Percentiles rank a stretch among this genome's conserved stretches.
phyloP scores from a whole-genome alignment of 2,113 vertebrate species.

The Oryzias melastigma region DNA sequence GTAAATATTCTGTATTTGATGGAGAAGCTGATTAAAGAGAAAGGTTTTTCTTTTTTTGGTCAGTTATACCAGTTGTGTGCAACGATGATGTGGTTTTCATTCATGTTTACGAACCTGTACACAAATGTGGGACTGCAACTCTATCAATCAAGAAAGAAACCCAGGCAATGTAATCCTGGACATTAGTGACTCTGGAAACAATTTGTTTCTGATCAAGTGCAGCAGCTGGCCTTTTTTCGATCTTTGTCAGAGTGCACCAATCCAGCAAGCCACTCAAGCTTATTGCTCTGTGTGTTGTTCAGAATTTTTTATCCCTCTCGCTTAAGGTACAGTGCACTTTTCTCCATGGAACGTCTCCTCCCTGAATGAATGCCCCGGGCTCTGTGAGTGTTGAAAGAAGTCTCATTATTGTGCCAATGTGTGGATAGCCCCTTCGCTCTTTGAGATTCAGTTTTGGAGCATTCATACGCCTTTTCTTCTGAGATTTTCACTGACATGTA shows the following conservation, averaged over 20 bases:
- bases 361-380: conserved; percentile 66
- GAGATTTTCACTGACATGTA: conserved; percentile 68
- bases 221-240: conserved; percentile 22
- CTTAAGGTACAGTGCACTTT: conserved; percentile 70
- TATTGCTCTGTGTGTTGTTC: conserved; percentile 52
- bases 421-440: conserved; percentile 52
- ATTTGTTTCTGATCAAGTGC: conserved; percentile 38
- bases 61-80: conserved; percentile 2
- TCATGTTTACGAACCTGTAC: conserved; percentile 21
- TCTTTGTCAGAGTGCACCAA: conserved; percentile 38
- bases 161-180: conserved; percentile 31
- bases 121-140: conserved; percentile 33
- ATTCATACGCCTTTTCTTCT: conserved; percentile 63
- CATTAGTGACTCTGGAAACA: conserved; percentile 36
- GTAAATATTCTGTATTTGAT: conserved; percentile 37
- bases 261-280: conserved; percentile 31
- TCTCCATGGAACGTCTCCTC: conserved; percentile 62
- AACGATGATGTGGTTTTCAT: conserved; percentile 24
- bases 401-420: conserved; percentile 68
- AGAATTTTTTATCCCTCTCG: conserved; percentile 38
- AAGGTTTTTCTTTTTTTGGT: conserved; percentile 9
- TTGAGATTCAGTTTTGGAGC: conserved; percentile 60
- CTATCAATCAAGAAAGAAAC: conserved; percentile 40
- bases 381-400: conserved; percentile 70
- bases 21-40: conserved; percentile 31